phyloP scores from a whole-genome alignment of 2,888 invertebrate genomes.

The Cryptophagus acutangulus region DNA sequence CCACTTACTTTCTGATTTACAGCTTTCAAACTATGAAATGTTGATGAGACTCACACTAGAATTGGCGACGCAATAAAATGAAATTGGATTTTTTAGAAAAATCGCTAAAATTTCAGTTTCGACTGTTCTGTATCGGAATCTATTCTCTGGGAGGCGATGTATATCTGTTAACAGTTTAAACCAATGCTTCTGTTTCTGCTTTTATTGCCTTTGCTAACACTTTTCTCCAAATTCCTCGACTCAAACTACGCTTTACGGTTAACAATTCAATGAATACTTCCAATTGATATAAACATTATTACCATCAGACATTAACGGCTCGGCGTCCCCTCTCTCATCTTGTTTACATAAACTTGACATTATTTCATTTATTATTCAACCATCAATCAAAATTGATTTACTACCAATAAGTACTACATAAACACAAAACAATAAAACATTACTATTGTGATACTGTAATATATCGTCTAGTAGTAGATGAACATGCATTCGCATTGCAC shows the following conservation, averaged over 20 bases:
- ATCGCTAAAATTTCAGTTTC: conserved; percentile 37
- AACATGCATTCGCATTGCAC: no score
- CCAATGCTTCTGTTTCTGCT: conserved; percentile 30
- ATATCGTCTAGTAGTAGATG: no score
- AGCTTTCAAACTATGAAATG: conserved; percentile 46
- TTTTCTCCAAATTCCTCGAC: conserved; percentile 37
- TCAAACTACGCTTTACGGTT: conserved; percentile 17
- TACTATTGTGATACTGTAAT: no score
- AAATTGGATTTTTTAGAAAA: conserved; percentile 46
- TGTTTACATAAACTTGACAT: no score
- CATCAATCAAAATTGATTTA: no score
- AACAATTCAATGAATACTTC: conserved; percentile 24
- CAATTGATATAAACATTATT: conserved; percentile 17
- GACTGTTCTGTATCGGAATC: conserved; percentile 27
- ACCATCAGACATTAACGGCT: conserved; percentile 8
- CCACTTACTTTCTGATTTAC: conserved; percentile 44
- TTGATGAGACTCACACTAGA: conserved; percentile 49
- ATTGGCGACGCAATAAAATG: conserved; percentile 46
- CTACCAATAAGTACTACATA: no score
- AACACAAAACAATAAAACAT: no score
- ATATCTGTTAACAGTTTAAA: conserved; percentile 32
- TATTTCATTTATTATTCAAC: no score
- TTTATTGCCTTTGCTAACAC: conserved; percentile 39
- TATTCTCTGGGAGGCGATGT: conserved; percentile 24
- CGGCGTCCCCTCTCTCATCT: no score